Evolutionary conservation across 2,797 vertebrate species (phyloP), one percentile per base, ranked within the genome.

Genomic region (Argentina silus): DNA sequence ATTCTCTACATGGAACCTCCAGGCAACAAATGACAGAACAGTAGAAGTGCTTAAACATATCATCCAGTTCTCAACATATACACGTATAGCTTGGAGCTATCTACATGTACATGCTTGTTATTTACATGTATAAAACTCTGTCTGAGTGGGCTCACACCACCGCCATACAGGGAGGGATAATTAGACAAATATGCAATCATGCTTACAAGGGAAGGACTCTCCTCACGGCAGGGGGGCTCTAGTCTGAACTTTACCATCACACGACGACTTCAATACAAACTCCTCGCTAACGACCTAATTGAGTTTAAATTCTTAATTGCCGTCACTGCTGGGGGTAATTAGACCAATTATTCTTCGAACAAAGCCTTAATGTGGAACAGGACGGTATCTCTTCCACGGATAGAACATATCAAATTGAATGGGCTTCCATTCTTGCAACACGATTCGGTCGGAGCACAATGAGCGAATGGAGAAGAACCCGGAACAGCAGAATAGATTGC

Each of bases 231-330:
- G 47, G 56, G 69, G 69, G 60, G 47, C 64, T 79, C 45, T 17
- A 66, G 70, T 78, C 75, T 77, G 57, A 5, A 57, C 59, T 61
- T 62, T 55, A 71, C 72, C 66, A 61, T 81, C 79, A 79, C 73
- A 47, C 51, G n/a, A 53, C 2, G 8, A 76, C 77, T 67, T 71
- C 17, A 69, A 76, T 50, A 64, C 17, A 66, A 55, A 72, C 80
- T 7, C 61, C 27, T 68, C 48, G 69, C 50, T 78, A 68, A 74
- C 70, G 55, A 77, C 68, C 77, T 81, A 82, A 83, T 76, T 82
- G 67, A 78, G 78, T 75, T 84, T 79, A 65, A 70, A 82, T 76
- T 78, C 48, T 19, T 78, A 87, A 89, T 76, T 86, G 76, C 62
- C 43, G 76, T 45, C 69, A 72, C 69, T 50, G 3, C 80, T 73